Percentiles rank a stretch among this genome's conserved stretches.
These are phyloP conservation scores for Pollachius pollachius DNA, from an alignment of 2,113 vertebrate species.

Conservation along the genomic window DNA sequence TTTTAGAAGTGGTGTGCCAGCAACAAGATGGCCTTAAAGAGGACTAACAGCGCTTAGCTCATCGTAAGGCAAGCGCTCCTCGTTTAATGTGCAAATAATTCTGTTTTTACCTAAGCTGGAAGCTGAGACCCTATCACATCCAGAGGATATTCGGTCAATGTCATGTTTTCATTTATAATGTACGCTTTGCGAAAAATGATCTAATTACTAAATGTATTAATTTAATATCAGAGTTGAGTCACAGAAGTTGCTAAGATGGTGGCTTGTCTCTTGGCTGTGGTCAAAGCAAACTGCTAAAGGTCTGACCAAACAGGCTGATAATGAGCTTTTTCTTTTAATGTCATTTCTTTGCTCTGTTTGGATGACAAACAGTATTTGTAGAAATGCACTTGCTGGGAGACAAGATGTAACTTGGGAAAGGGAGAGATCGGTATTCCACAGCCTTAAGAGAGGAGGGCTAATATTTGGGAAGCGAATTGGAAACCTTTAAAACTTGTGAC, in stretches of 20 bases:
- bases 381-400: constrained; percentile 57
- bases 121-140: constrained; percentile 5
- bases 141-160: constrained; percentile 4
- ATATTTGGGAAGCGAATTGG: constrained; percentile 57
- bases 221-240: constrained; percentile 33
- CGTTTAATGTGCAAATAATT: constrained; percentile 22
- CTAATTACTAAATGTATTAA: constrained; percentile 19
- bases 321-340: constrained; percentile 23
- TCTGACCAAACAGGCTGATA: constrained; percentile 33
- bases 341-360: constrained; percentile 33
- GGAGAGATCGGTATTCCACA: constrained; percentile 37
- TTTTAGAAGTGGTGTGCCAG: constrained; percentile 26
- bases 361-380: constrained; percentile 42
- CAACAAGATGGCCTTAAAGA: constrained; percentile 42
- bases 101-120: constrained; percentile 11
- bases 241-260: constrained; percentile 32
- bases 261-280: constrained; percentile 46
- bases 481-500: constrained; percentile 49
- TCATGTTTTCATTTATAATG: constrained; percentile 21
- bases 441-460: constrained; percentile 45
- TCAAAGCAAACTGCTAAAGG: constrained; percentile 44
- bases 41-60: constrained; percentile 31
- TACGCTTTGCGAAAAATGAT: constrained; percentile 30
- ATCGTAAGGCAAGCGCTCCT: constrained; percentile 20
- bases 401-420: constrained; percentile 43